Evolutionary conservation across 30 jellyfish, hydroid and myxozoan genomes (phyloP), one percentile per base, ranked within the genome.

Genomic region (Aurelia sp.): DNA sequence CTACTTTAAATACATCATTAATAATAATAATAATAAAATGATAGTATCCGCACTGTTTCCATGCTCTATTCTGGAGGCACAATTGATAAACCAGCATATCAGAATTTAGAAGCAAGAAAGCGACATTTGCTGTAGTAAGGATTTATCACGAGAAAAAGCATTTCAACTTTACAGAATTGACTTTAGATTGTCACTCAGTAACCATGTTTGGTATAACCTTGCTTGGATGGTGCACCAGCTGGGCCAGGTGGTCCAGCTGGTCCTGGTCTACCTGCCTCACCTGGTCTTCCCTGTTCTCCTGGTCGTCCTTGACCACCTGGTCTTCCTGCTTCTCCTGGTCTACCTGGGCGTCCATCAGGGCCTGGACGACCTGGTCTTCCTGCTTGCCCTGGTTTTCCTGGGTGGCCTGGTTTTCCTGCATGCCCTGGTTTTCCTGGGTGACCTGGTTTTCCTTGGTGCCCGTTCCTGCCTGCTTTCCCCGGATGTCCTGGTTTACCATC

Each of bases 171-270:
- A 66, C 76, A 35, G 3, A 31, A 12, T 20, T 64, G 13, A 13
- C 47, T 18, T 31, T 21, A 22, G 21, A 21, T 8, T 68, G 61
- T 68, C 60, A 68, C 61, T 71, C 47, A 76, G 66, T 76, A 76
- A 22, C 48, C 66, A 10, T 30, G 68, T 62, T 59, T 76, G 30
- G 62, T 31, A 60, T 59, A 76, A 21, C 86, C 76, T 57, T 59
- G 75, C 41, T 60, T 37, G 6, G 40, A 12, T 30, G 75, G 21
- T 44, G 21, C 55, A 33, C 86, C 86, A 27, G 73, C 66, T 30
- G 30, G 76, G 22, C 86, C 86, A 37, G 86, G 85, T 52, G 74
- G 73, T 53, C 85, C 85, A 18, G 73, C 76, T 4, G 37, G 76
- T 20, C 86, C 86, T 12, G 76, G 77, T 59, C 76, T 76, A 16